Evolutionary conservation across 2,888 invertebrate genomes (phyloP), one percentile per base, ranked within the genome.

Genomic region (Leptopilina syphax): DNA sequence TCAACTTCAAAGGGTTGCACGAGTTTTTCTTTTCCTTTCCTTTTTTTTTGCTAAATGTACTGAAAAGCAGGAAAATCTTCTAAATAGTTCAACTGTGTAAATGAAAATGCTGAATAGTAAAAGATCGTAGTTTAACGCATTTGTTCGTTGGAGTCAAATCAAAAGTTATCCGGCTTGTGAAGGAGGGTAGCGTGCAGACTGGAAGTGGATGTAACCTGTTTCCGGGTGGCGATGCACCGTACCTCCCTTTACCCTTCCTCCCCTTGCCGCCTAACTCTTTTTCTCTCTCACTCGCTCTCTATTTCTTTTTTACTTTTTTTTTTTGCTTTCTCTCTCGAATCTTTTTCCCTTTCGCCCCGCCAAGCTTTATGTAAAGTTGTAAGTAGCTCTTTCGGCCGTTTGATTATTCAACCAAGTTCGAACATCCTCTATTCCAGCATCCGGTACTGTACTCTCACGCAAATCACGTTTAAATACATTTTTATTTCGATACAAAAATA

Each of bases 331-430:
- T 44, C 65, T 76, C 79, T 47, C 60, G 60, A 65, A 47, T 47
- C 77, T 68, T 70, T 27, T 67, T 81, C 27, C 41, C 57, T 63
- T 47, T 66, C 50, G 24, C 18, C 50, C 13, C 41, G 8, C 65
- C 79, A 77, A 47, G 66, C 41, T 67, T 63, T 24, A 79, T 82
- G 79, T 84, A 82, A 87, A 88, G 85, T 87, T 88, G 84, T 85
- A 86, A 87, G 86, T 88, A 87, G 86, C 87, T 85, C 85, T 88
- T 87, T 87, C 85, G 86, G 83, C 86, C 86, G 85, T 88, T 89
- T 86, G 86, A 89, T 87, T 86, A 85, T 88, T 87, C 86, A 84
- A 83, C 83, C 83, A 81, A 84, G 83, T 85, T 87, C 81, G 83
- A 81, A 82, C 85, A 81, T 79, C 77, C 76, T 67, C 76, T 76